Base-by-base conservation (phyloP, 2,888 invertebrate species). In the Ectropis crepuscularia region DNA sequence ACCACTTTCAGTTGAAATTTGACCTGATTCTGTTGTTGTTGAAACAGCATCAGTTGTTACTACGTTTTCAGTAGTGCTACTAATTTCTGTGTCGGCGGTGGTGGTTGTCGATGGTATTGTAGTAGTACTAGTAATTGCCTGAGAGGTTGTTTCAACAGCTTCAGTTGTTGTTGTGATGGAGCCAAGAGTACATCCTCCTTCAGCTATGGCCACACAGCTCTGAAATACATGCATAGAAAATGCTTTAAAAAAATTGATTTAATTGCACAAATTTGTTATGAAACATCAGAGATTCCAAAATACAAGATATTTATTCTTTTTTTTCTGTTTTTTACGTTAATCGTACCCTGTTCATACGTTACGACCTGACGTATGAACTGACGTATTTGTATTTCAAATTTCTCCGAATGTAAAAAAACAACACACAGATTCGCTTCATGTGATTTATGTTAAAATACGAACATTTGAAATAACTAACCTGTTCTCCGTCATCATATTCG, bases 401-500 rank as follows among this genome's bases (percentile, higher is more conserved):
- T 28, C 16, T 28, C 4, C 16, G 1, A 28, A 28, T 28, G 16
- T 41, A 41, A 41, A 41, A 41, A 41, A 41, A 41, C 4, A 28
- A 28, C 16, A 4, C 16, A 28, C 16, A 1, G 16, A 28, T 28
- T 28, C 4, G 16, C 16, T 28, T 28, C 16, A 28, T 28, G 16
- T 28, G 16, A 28, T 28, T 28, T 2, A 28, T 28, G 16, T 28
- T 2, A 28, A 28, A 28, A 28, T 28, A 28, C 2, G 16, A 28
- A 5, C 36, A 36, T 49, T 10, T 10, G n/a, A 8, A 36, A 49
- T 5, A n/a, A 71, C 74, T 73, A 67, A 77, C 79, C 60, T 54
- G 62, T 6, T 54, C 16, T 10, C 45, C 58, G 36, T 67, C 65
- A 62, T 80, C 77, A 55, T 75, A 78, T 62, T 82, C 78, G 5